Evolutionary conservation across 2,113 vertebrate species (phyloP).

Genomic region (Myxocyprinus asiaticus): DNA sequence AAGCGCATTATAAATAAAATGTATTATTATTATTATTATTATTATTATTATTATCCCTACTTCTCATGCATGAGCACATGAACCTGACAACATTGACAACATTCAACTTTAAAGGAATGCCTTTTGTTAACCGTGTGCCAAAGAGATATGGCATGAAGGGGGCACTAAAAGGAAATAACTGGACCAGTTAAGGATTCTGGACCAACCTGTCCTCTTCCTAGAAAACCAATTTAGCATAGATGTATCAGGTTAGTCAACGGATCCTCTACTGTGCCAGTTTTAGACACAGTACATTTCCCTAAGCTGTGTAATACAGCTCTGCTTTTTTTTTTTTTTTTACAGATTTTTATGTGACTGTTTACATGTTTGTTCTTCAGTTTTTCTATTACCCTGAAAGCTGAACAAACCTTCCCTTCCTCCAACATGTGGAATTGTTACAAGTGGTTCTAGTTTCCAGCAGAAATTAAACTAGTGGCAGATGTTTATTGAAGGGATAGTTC

Average conservation of each 20-base stretch:
- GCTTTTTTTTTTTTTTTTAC: too few relatives aligned
- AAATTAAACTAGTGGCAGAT: neutral
- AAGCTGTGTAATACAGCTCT: neutral
- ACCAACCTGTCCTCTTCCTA: slow-evolving; percentile 58
- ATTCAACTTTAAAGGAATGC: too few relatives aligned
- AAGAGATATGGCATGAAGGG: slow-evolving; percentile 36
- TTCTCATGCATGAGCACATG: too few relatives aligned
- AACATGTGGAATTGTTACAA: too few relatives aligned
- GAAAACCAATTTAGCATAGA: slow-evolving; percentile 65
- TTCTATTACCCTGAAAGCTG: too few relatives aligned
- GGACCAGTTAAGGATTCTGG: slow-evolving; percentile 52
- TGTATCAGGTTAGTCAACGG: slow-evolving; percentile 58
- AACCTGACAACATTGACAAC: too few relatives aligned
- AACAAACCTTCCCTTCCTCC: too few relatives aligned
- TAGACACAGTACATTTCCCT: neutral
- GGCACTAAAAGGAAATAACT: slow-evolving; percentile 21
- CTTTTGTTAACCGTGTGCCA: slow-evolving; percentile 55
- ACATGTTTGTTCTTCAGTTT: neutral
- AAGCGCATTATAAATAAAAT: too few relatives aligned
- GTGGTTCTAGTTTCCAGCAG: neutral
- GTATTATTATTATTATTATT: too few relatives aligned
- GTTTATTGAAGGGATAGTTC: too few relatives aligned
- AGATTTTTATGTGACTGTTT: neutral
- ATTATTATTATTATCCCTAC: too few relatives aligned
- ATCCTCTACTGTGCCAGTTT: neutral